Evolutionary conservation across 2,113 vertebrate species (phyloP), one percentile per base, ranked within the genome.

Genomic region (Anser brachyrhynchus): DNA sequence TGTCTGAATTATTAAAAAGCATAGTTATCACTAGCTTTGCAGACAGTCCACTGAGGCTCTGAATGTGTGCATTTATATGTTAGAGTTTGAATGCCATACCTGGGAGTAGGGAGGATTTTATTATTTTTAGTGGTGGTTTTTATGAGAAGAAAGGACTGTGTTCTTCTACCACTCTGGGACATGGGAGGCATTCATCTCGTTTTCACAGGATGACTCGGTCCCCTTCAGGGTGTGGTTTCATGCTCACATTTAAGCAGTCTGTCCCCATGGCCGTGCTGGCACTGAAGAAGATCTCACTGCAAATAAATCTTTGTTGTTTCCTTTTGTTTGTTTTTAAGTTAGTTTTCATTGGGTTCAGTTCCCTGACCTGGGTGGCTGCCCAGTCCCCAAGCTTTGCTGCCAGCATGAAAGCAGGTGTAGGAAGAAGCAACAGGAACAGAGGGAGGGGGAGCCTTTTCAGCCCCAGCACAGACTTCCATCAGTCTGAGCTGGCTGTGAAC

Each of bases 1-100:
- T 58, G 55, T 13, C 26, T 69, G n/a, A 71, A 75, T 87, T 89
- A 95, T 89, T 91, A 89, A 93, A 87, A 93, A 92, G 70, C 35
- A 10, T 29, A 75, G 73, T 69, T 93, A 78, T 85, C 92, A 65
- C 43, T 52, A 61, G 66, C 39, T 95, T 86, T 89, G 43, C 58
- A 78, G 73, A 35, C 70, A 81, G 29, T 55, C 43, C 65, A 1
- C 61, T 49, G 62, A 89, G 69, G 57, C 39, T 87, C 74, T 76
- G 86, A 93, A 78, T 33, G 8, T 51, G 39, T 66, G 37, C 43
- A 49, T 89, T 87, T 84, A 5, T 92, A 64, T 78, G 41, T 69
- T 69, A 87, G 31, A 4, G 12, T 81, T 86, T 84, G 72, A 87
- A 52, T 66, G 39, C 22, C 2, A 2, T 72, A 51, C 37, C 65